Base-by-base conservation (phyloP, 1,140 invertebrate species). In the Drosophila nigrodunni region DNA sequence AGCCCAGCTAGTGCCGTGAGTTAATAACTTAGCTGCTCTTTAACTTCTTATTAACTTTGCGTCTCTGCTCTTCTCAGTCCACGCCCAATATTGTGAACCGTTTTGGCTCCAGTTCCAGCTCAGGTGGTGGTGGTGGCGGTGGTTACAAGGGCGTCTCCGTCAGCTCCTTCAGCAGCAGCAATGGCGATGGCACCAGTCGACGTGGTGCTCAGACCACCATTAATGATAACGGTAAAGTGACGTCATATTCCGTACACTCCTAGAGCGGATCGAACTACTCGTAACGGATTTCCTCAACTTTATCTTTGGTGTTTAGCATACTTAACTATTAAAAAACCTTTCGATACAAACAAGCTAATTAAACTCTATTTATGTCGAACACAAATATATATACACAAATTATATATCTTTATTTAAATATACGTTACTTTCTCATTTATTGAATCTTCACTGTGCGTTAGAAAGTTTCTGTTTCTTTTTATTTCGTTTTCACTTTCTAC, bases 151-250 rank as follows among this genome's bases (percentile, higher is more conserved):
- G 94, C 59, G 94, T 96, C 18, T 95, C 94, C 18, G 94, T 94
- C n/a, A 95, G 95, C 1, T 95, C 95, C 9, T 94, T 93, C 35
- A 94, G 94, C 49, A 93, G 93, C 1, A 94, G 93, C 1, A 93
- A 95, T 80, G 96, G 96, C 21, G 93, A 95, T 61, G 92, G 93
- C 21, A 88, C 92, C 43, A 93, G 91, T 15, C 93, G 92, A 49
- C 94, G 95, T 67, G 91, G 93, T 18, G 94, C 95, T 1, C 94
- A 94, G 41, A 95, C 96, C 7, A 94, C 94, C 2, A 93, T 96
- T 50, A 96, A 96, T 77, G 95, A 96, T 72, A 95, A 96, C 78
- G 96, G 96, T 80, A 95, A 95, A 80, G 92, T 96, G 52, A 94
- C 94, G 35, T 93, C 93, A 62, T 95, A 95, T 74, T 94, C 93